phyloP scores from a whole-genome alignment of 2,888 invertebrate species.

The Ethmia dodecea region DNA sequence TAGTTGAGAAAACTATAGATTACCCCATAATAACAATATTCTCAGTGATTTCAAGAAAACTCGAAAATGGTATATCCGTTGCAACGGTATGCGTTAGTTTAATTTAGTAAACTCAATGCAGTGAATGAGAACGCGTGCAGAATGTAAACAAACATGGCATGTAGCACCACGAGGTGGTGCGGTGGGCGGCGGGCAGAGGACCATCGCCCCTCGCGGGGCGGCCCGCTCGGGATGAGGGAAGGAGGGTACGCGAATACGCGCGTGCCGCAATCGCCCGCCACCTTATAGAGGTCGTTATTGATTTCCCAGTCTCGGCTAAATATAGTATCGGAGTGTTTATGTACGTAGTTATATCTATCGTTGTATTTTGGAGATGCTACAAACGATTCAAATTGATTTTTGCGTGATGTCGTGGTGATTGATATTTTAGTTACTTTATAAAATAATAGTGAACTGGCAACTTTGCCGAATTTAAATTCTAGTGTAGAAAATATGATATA shows the following conservation, averaged over 20 bases:
- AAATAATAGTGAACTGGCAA: too few species aligned
- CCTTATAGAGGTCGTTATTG: slow-evolving; percentile 37
- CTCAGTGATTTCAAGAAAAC: too few species aligned
- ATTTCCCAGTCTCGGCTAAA: slow-evolving; percentile 35
- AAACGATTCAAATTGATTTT: too few species aligned
- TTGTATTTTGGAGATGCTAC: too few species aligned
- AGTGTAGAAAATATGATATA: too few species aligned
- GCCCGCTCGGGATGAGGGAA: slow-evolving; percentile 13
- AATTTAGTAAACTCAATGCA: slow-evolving; percentile 15
- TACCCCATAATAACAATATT: too few species aligned
- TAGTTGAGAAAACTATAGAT: too few species aligned
- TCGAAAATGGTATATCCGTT: too few species aligned
- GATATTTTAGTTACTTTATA: too few species aligned
- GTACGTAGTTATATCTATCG: slow-evolving; percentile 1
- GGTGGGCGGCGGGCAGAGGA: not conserved
- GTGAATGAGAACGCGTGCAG: slow-evolving; percentile 37
- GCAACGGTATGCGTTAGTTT: too few species aligned
- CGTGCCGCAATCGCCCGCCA: slow-evolving; percentile 26
- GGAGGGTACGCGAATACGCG: slow-evolving; percentile 20
- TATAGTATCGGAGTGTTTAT: slow-evolving; percentile 22
- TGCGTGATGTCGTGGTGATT: too few species aligned
- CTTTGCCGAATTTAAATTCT: too few species aligned
- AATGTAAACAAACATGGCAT: slow-evolving; percentile 42
- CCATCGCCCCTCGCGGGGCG: not conserved
- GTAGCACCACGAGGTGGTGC: slow-evolving; percentile 15